Base-by-base conservation (phyloP, 2,113 vertebrate genomes). In the Odobenus rosmarus region DNA sequence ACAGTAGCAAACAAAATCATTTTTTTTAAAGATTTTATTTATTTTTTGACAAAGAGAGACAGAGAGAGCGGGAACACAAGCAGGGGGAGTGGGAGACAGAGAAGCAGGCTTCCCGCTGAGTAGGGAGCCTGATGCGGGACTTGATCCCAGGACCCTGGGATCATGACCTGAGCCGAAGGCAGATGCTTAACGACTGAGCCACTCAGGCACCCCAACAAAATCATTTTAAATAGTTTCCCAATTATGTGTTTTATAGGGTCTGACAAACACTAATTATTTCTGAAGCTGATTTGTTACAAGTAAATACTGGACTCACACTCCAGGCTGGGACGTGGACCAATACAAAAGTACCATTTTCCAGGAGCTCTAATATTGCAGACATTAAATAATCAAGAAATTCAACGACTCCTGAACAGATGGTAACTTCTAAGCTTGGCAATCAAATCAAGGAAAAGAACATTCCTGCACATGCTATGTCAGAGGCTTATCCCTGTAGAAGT, bases 391-490 rank as follows among this genome's bases (percentile, higher is more conserved):
- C 26, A 87, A 93, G 57, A 94, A 94, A 79, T 74, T 82, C 88
- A 97, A 93, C 77, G 89, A 71, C 82, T 36, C 86, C 36, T 61
- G 85, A 95, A 97, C 82, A 96, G 85, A 95, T 81, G 69, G 95
- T 72, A 87, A 72, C 72, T 72, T 94, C 96, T 77, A 84, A 89
- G 88, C 64, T 94, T 72, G 95, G 93, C 76, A 94, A 89, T 42
- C 59, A 88, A 88, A 86, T 86, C 82, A 71, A 93, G 71, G 53
- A 53, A 94, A 90, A 93, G 69, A 93, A 96, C 59, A 74, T 39
- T 88, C 49, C 69, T 93, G 71, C 18, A 74, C n/a, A 67, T 6
- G 5, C n/a, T 51, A 26, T 21, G 12, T 93, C 21, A 88, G 82
- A 83, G 93, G 61, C 77, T 51, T 72, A 26, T 67, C 61, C 94